Evolutionary conservation across 2,888 invertebrate genomes (phyloP).

Genomic region (Doris montereyensis): DNA sequence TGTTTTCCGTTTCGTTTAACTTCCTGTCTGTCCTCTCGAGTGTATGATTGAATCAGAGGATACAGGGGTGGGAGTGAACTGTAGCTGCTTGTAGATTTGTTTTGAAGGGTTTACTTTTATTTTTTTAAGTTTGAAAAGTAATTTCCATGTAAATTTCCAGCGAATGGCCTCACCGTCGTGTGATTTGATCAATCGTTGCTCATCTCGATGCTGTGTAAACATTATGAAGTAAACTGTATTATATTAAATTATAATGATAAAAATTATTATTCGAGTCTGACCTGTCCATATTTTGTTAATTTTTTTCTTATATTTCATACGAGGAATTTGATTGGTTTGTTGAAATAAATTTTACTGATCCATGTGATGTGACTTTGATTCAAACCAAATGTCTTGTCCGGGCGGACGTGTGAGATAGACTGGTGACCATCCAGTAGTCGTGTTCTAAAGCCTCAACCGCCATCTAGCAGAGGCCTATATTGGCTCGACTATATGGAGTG

Average conservation of each 20-base stretch:
- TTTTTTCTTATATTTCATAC: background rate
- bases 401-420: background rate
- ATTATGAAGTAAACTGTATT: background rate
- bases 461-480: background rate
- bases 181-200: background rate
- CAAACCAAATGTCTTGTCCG: background rate
- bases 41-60: background rate
- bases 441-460: background rate
- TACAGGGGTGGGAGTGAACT: background rate
- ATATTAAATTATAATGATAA: background rate
- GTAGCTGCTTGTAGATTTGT: background rate
- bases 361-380: background rate
- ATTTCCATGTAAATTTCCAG: too few relatives aligned
- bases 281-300: background rate
- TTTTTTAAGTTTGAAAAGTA: too few relatives aligned
- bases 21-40: background rate
- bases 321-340: background rate
- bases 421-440: background rate
- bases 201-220: background rate
- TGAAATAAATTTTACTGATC: too few relatives aligned
- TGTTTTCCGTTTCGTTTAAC: background rate
- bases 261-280: background rate
- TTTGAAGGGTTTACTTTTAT: too few relatives aligned
- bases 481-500: slow-evolving; percentile 11
- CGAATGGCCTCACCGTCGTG: background rate